Evolutionary conservation across 2,888 invertebrate genomes (phyloP), one percentile per base, ranked within the genome.

Genomic region (Keiferia lycopersicella): DNA sequence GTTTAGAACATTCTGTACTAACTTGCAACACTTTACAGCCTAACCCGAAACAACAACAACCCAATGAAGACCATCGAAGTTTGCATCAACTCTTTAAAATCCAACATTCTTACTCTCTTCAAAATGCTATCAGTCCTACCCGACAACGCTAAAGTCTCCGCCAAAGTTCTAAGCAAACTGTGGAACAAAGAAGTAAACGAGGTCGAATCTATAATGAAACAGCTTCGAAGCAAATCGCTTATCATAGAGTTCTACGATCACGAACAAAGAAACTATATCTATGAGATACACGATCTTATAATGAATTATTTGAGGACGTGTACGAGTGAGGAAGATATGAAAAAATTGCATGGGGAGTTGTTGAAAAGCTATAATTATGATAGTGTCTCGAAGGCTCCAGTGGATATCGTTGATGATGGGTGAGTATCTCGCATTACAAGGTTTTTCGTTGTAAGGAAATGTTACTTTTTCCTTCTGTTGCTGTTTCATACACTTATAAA

Each of bases 251-350:
- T 92, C 62, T 95, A 94, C 78, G 94, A 94, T 67, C 82, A 88
- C 2, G 92, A 93, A 62, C 87, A 93, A 61, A 87, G 91, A 57
- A 93, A 91, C 66, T 95, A 94, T 70, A 89, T 94, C 30, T 96
- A 96, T 74, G 95, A 95, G 67, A 92, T 96, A 57, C 95, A 96
- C 75, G 94, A 95, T 75, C 84, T 96, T 0, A 91, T 95, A 12
- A 87, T 95, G 78, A 92, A 92, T 63, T 95, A 94, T 74, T 82
- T 96, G 8, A 92, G 93, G 71, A 90, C 86, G 6, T 87, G 84
- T 61, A 76, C 88, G 0, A 84, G 76, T 0, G 75, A 83, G 0
- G 84, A 88, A 0, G 86, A 92, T 58, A 78, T 90, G 62, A 84
- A 84, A 66, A 86, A 85, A 63, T 80, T 94, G 66, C 95, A 96